A percentile compares a stretch with the other conserved stretches of the same genome.
These are phyloP conservation scores for Spizaetus ornatus DNA, from an alignment of 2,113 vertebrate genomes.

Conservation along the genomic window DNA sequence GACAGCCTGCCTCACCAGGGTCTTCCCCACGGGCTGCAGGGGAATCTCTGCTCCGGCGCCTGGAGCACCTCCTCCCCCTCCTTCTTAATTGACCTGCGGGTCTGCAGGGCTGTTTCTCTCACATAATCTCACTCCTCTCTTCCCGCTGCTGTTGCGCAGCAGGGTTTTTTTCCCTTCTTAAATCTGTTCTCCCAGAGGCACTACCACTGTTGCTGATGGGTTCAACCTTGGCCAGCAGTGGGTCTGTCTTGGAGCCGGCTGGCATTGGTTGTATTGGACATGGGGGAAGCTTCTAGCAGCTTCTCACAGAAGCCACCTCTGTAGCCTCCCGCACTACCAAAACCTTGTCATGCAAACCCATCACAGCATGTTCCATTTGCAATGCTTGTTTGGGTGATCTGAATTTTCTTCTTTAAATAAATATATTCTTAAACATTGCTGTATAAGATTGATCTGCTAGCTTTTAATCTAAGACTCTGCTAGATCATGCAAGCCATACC, in stretches of 20 bases:
- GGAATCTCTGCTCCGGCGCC: too few species aligned
- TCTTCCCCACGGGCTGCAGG: too few species aligned
- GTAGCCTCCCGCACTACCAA: fast-evolving
- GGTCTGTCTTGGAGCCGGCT: fast-evolving
- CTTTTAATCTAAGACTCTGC: background rate
- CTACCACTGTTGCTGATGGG: fast-evolving
- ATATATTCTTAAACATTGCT: background rate
- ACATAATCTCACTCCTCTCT: background rate
- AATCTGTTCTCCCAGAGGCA: fast-evolving
- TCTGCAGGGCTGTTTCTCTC: background rate
- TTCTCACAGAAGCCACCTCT: background rate
- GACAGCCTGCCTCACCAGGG: background rate
- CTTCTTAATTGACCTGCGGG: background rate
- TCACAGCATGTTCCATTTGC: background rate
- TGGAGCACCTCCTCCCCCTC: background rate
- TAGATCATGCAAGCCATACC: background rate
- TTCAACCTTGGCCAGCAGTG: fast-evolving
- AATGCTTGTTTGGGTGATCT: background rate
- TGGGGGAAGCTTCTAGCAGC: background rate
- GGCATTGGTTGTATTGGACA: fast-evolving
- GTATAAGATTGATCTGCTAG: background rate
- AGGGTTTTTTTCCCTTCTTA: background rate
- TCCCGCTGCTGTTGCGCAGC: fast-evolving
- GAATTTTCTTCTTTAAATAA: background rate
- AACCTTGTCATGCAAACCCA: fast-evolving